Base-by-base conservation (phyloP, 2,797 vertebrate genomes). In the Odontamblyopus rebecca region DNA sequence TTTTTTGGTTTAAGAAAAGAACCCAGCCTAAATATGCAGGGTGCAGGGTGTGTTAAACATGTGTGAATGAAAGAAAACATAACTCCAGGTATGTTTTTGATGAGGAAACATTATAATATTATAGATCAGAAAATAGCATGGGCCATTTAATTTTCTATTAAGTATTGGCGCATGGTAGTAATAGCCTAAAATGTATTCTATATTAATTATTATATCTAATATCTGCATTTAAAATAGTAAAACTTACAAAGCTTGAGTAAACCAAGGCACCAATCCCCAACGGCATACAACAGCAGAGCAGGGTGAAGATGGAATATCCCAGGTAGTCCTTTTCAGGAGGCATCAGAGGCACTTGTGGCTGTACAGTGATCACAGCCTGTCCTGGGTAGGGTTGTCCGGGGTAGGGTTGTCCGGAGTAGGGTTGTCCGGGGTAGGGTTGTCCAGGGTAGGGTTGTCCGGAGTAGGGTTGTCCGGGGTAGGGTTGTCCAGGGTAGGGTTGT, bases 241-340 rank as follows among this genome's bases (percentile, higher is more conserved):
- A 56, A 93, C 94, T 94, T 77, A 95, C 95, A 0, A 56, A 81
- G 67, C 94, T 86, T 53, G 95, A 95, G 82, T 82, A 93, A 76
- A 94, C 66, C 56, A 95, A 88, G 26, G 93, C 95, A 4, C 82
- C 91, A 3, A 94, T 76, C 35, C 95, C 94, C 0, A 95, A 68
- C 0, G 95, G 94, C 50, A 94, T 59, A 75, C 90, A 95, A 83
- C 95, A 95, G 79, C 92, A 95, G 62, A 95, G 7, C 88, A 93
- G 9, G 77, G 91, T 93, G 80, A 93, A 92, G 82, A 95, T 89
- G 76, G 94, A 95, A 77, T 93, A 94, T 27, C 80, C 27, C 90
- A 95, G 0, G 86, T 94, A 93, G 81, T 94, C 93, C 0, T 88
- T 85, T 44, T 82, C 53, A 0, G 86, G 89, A 11, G 80, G 4